These are phyloP conservation scores for Athalia rosae DNA, from an alignment of 2,888 invertebrate species.

Conservation along the genomic window DNA sequence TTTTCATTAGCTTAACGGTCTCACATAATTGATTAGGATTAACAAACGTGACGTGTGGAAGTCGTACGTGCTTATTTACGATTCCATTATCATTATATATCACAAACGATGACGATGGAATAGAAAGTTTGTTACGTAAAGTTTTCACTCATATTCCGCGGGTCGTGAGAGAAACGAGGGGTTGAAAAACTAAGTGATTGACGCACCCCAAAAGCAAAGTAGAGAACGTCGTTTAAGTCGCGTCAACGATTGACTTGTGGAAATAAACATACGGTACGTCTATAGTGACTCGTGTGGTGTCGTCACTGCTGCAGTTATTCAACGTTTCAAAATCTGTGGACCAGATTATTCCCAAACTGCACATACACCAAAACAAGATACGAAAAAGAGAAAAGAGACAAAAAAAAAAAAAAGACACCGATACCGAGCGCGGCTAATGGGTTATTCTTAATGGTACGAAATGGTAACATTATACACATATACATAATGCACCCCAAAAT, in stretches of 20 bases:
- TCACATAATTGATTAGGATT: too few species aligned
- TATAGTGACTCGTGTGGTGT: neutral
- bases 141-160: too few species aligned
- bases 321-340: constrained; percentile 20
- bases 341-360: constrained; percentile 18
- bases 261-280: constrained; percentile 31
- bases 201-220: constrained; percentile 27
- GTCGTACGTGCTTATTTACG: too few species aligned
- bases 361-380: neutral
- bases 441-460: constrained; percentile 27
- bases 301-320: constrained; percentile 16
- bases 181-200: constrained; percentile 26
- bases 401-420: neutral
- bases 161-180: neutral
- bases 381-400: neutral
- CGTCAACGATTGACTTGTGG: constrained; percentile 37
- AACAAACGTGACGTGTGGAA: too few species aligned
- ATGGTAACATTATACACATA: neutral
- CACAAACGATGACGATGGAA: too few species aligned
- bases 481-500: constrained; percentile 13
- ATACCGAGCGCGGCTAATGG: constrained; percentile 8
- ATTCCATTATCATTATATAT: too few species aligned
- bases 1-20: too few species aligned
- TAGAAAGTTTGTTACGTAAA: too few species aligned
- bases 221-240: neutral